Base-by-base conservation (phyloP, 2,113 vertebrate genomes). In the Corythornis vintsioides region DNA sequence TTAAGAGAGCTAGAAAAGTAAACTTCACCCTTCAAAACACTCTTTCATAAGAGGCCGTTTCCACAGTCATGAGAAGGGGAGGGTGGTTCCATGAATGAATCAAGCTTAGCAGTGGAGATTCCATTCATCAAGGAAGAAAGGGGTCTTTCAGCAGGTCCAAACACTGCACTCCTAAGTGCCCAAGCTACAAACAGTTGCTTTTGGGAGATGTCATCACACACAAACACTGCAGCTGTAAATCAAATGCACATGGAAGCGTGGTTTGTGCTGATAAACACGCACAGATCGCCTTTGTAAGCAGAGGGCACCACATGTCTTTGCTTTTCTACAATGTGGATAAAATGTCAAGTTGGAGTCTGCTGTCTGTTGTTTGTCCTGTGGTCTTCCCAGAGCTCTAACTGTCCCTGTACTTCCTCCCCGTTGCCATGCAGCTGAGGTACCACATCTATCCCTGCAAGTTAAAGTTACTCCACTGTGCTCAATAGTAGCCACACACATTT, bases 21-120 rank as follows among this genome's bases (percentile, higher is more conserved):
- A 95, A 92, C 52, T 83, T 77, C 64, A 29, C 40, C 20, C 40
- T 89, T 89, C 84, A 92, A 91, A 94, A 77, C 87, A 80, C 40
- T 64, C 82, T 76, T 93, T 79, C 75, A 60, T 76, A 83, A 85
- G 28, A 85, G 63, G 78, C 40, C 1, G 0, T 60, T 75, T 76
- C 67, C 60, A n/a, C 33, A 77, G 78, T 43, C 67, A 77, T 0
- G 2, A 35, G 84, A 67, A 82, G 28, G 33, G 42, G 20, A 47
- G 20, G 67, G 59, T 5, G 1, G 63, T 45, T 70, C 38, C 56
- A 22, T 38, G 77, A 93, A 91, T 50, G 81, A 65, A 28, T 80
- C 20, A 61, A 28, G 47, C 47, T 78, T 35, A 53, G 45, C 11
- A 86, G 80, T 25, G 35, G 59, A 90, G 71, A 73, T 65, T 63